Evolutionary conservation across 2,797 vertebrate genomes (phyloP), one percentile per base, ranked within the genome.

Genomic region (Trematomus bernacchii): DNA sequence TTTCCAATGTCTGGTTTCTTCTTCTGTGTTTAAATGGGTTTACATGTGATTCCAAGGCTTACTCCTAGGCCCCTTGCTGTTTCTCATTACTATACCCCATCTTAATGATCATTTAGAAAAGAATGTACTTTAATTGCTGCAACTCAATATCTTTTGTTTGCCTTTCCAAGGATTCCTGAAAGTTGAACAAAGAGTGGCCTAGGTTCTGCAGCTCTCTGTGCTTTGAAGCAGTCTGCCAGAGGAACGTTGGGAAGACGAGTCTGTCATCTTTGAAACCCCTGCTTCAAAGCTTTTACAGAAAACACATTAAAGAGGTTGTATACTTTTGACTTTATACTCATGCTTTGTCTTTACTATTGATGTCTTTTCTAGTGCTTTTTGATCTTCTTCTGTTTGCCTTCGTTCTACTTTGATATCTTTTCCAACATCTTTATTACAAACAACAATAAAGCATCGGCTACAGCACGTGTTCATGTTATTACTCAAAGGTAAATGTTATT

Each of bases 151-250:
- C 33, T 50, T 42, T 74, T 53, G 23, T 44, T 76, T 19, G 42
- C 46, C 43, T 43, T 54, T 62, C 14, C 54, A 57, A 19, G 23
- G 23, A 73, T 42, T 65, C 57, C 37, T 83, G 10, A 69, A 60
- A 9, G 8, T 37, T 37, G 6, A 37, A 53, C 46, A 50, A 37
- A 50, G 21, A 37, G 16, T 50, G 37, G 64, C 44, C 59, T 50
- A n/a, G 66, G 53, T 59, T 27, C 47, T 53, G 67, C 2, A 8
- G 15, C 40, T 37, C 4, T 67, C 1, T 13, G 1, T 19, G 52
- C 75, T 77, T 78, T 78, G 59, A 73, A 72, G 46, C 54, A 61
- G 58, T 53, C 40, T 80, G 62, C 54, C 64, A 59, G 59, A 80
- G 54, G 54, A 76, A 74, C 30, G 16, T 12, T 37, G 57, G 54